Percentiles rank a stretch among this genome's conserved stretches.
Evolutionary conservation across 2,888 invertebrate species (phyloP).

Genomic region (Noctua pronuba): DNA sequence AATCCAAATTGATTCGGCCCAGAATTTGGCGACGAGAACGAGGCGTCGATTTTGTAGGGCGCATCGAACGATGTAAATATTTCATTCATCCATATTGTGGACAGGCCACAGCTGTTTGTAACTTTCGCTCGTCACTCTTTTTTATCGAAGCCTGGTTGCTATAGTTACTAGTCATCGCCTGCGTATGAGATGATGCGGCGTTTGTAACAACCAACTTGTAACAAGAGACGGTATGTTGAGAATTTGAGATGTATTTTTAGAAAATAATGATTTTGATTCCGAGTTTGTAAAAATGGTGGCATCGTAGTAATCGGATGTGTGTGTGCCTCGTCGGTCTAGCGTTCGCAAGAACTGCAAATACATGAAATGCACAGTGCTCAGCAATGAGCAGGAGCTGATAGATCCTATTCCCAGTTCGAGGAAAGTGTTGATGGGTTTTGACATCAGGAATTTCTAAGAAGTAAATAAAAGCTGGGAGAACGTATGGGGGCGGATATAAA

Average conservation of each 20-base stretch:
- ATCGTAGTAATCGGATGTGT: background rate
- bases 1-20: background rate
- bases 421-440: background rate
- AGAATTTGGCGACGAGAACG: background rate
- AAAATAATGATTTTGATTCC: constrained; percentile 1
- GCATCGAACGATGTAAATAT: background rate
- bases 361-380: background rate
- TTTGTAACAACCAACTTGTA: constrained; percentile 39
- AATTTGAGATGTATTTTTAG: constrained; percentile 8
- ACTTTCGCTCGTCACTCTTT: constrained; percentile 62
- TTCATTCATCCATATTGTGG: constrained; percentile 40
- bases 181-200: constrained; percentile 51
- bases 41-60: background rate
- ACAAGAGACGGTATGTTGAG: background rate
- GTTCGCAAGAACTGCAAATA: background rate
- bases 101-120: constrained; percentile 56
- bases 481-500: background rate
- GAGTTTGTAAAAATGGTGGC: background rate
- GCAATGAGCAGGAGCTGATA: background rate
- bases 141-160: constrained; percentile 57
- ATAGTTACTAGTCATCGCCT: constrained; percentile 53
- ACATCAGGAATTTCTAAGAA: background rate
- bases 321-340: background rate
- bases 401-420: background rate
- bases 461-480: background rate